These are phyloP conservation scores for Colius striatus DNA, from an alignment of 2,113 vertebrate species.

Conservation along the genomic window DNA sequence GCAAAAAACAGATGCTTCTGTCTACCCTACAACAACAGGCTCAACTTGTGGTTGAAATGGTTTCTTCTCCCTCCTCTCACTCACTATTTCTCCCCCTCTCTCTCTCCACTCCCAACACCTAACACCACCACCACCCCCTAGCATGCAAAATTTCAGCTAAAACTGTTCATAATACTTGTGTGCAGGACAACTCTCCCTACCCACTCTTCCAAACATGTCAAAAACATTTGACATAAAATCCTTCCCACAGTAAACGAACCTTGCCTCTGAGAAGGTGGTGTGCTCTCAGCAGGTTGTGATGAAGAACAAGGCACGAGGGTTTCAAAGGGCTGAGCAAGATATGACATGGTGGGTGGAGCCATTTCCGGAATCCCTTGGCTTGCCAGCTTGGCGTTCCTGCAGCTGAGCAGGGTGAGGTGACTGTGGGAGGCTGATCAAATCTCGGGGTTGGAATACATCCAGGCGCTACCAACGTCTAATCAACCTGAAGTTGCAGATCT, in stretches of 20 bases:
- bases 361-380: neutral
- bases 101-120: neutral
- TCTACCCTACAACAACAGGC: neutral
- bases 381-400: rapidly evolving
- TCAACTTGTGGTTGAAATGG: neutral
- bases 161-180: neutral
- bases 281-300: neutral
- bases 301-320: neutral
- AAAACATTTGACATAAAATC: neutral
- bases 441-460: neutral
- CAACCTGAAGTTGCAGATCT: neutral
- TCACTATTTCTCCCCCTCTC: neutral
- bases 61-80: neutral
- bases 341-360: too few species aligned
- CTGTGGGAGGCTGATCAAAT: too few species aligned
- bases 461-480: too few species aligned
- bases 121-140: rapidly evolving
- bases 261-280: neutral
- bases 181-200: neutral
- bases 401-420: neutral
- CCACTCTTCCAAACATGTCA: neutral
- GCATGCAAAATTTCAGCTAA: neutral
- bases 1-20: neutral
- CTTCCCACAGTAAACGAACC: neutral
- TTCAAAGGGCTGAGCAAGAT: neutral